These are phyloP conservation scores for Leptarthrus brevirostris DNA, from an alignment of 2,888 invertebrate genomes.

Conservation along the genomic window DNA sequence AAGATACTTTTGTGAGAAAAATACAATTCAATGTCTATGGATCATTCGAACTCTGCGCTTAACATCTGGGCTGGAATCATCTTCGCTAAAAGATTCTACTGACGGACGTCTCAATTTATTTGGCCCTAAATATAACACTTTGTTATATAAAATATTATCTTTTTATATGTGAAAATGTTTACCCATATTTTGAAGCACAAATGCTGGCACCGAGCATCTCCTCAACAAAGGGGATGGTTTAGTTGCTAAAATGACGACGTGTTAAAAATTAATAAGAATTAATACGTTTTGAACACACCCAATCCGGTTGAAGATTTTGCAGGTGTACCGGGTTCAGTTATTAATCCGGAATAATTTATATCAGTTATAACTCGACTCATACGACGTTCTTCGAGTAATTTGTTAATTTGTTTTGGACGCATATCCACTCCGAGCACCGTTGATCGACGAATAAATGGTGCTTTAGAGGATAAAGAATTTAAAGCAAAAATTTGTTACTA, in stretches of 20 bases:
- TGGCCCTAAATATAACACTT: slow-evolving; percentile 40
- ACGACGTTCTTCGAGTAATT: slow-evolving; percentile 48
- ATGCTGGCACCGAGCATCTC: slow-evolving; percentile 54
- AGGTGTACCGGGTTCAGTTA: slow-evolving; percentile 52
- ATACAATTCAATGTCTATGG: slow-evolving; percentile 60
- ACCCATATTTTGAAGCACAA: slow-evolving; percentile 47
- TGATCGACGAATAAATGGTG: slow-evolving; percentile 43
- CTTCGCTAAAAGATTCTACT: slow-evolving; percentile 54
- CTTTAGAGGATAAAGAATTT: slow-evolving; percentile 16
- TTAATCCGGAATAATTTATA: slow-evolving; percentile 23
- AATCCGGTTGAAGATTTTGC: slow-evolving; percentile 50
- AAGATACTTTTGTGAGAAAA: background rate
- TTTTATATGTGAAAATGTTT: no score
- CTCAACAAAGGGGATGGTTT: slow-evolving; percentile 54
- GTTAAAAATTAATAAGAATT: background rate
- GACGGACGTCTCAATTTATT: slow-evolving; percentile 49
- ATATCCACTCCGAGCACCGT: slow-evolving; percentile 31
- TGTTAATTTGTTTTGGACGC: slow-evolving; percentile 24
- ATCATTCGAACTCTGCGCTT: slow-evolving; percentile 66
- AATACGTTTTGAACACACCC: slow-evolving; percentile 49
- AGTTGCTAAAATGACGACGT: slow-evolving; percentile 40
- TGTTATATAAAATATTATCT: no score
- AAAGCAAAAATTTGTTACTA: background rate
- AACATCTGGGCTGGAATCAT: slow-evolving; percentile 58
- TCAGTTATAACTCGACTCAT: slow-evolving; percentile 30